These are phyloP conservation scores for Omphaloscelis lunosa DNA, from an alignment of 2,888 invertebrate genomes.

Conservation along the genomic window DNA sequence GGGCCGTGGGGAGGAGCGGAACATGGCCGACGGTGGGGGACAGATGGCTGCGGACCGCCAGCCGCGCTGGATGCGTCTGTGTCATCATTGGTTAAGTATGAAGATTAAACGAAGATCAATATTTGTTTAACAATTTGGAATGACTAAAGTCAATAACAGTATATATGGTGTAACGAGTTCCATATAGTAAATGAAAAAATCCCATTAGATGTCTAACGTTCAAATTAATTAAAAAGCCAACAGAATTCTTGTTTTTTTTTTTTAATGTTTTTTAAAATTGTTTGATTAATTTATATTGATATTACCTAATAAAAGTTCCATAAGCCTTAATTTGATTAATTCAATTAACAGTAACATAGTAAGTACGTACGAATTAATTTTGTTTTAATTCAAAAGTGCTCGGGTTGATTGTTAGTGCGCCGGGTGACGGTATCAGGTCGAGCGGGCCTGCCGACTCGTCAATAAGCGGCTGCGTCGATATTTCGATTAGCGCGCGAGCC, in stretches of 20 bases:
- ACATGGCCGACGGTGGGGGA: conserved; percentile 87
- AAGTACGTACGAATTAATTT: conserved; percentile 17
- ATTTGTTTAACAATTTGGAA: conserved; percentile 2
- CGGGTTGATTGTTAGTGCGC: conserved; percentile 46
- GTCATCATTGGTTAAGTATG: not conserved
- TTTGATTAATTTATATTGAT: conserved; percentile 4
- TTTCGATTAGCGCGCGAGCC: conserved; percentile 88
- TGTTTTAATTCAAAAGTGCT: conserved; percentile 32
- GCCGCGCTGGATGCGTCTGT: conserved; percentile 73
- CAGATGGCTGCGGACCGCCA: conserved; percentile 83
- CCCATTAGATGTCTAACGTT: not conserved
- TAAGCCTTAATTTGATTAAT: conserved; percentile 4
- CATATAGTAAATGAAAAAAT: not conserved
- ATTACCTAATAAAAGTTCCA: not conserved
- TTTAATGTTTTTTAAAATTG: not conserved
- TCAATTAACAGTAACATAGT: conserved; percentile 26
- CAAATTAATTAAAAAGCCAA: conserved; percentile 8
- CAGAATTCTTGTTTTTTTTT: too few relatives aligned
- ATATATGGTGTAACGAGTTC: not conserved
- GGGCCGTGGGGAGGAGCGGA: conserved; percentile 88
- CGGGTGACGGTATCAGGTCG: conserved; percentile 42
- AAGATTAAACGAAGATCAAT: conserved; percentile 13
- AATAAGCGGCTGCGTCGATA: conserved; percentile 86
- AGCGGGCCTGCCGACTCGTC: conserved; percentile 70
- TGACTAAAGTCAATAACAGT: not conserved